phyloP scores from a whole-genome alignment of 2,113 vertebrate species.

The Corvus hawaiiensis region DNA sequence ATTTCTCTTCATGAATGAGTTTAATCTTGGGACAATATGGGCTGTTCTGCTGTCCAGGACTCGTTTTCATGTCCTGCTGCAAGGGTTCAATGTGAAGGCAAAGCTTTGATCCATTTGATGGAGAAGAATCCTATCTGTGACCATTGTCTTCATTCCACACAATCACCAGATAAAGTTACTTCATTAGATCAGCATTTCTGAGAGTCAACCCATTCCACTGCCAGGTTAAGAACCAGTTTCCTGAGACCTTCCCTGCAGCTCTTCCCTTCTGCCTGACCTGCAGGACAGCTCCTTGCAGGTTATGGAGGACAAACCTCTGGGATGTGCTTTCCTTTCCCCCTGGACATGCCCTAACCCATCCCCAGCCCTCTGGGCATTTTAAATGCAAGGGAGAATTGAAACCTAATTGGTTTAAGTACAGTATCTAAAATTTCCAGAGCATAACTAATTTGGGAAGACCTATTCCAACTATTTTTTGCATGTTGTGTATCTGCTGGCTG shows the following conservation, averaged over 20 bases:
- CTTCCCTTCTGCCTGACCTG: background rate
- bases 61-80: background rate
- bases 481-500: background rate
- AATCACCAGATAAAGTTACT: background rate
- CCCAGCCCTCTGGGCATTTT: background rate
- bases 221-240: background rate
- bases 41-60: background rate
- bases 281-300: background rate
- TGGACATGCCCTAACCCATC: background rate
- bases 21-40: background rate
- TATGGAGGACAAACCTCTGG: background rate
- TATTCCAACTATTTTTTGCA: background rate
- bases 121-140: background rate
- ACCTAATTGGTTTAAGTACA: background rate
- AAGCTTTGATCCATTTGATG: background rate
- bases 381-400: background rate
- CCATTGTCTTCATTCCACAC: background rate
- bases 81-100: fast-evolving
- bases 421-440: background rate
- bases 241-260: background rate
- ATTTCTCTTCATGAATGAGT: background rate
- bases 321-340: background rate
- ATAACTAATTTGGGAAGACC: background rate
- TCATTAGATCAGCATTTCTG: background rate
- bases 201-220: background rate